phyloP scores from a whole-genome alignment of 2,797 vertebrate species.

The Rhyacichthys aspro region DNA sequence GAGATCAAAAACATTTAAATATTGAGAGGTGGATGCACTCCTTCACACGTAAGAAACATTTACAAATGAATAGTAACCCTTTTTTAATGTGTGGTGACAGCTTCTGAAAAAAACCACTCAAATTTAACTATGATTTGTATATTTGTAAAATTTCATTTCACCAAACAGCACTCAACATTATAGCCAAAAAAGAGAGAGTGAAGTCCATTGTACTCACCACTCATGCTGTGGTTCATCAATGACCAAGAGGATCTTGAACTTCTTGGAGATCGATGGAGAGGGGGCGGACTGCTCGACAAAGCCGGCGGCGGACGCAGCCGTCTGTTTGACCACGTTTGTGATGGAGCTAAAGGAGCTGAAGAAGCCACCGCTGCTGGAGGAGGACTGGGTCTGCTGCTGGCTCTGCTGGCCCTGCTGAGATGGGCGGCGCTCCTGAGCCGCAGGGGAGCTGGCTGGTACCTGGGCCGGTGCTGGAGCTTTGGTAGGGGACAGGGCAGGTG shows the following conservation, averaged over 20 bases:
- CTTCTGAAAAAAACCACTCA: background rate
- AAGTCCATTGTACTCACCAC: slow-evolving; percentile 83
- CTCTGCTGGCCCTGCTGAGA: slow-evolving; percentile 58
- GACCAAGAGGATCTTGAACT: slow-evolving; percentile 93
- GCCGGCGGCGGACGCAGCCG: slow-evolving; percentile 89
- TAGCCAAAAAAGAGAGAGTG: background rate
- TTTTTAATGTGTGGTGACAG: background rate
- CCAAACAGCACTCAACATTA: background rate
- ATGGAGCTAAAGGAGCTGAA: slow-evolving; percentile 99
- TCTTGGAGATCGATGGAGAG: slow-evolving; percentile 82
- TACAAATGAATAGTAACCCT: background rate
- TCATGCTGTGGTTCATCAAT: slow-evolving; percentile 93
- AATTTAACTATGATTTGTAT: background rate
- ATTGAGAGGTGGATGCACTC: slow-evolving; percentile 4
- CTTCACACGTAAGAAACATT: slow-evolving; percentile 5
- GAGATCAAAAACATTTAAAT: slow-evolving; percentile 25
- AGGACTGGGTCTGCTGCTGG: slow-evolving; percentile 64
- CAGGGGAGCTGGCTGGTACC: slow-evolving; percentile 74
- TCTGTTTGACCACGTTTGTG: slow-evolving; percentile 96
- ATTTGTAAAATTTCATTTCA: background rate
- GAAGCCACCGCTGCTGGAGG: slow-evolving; percentile 86
- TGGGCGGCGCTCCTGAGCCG: slow-evolving; percentile 72
- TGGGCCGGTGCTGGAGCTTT: slow-evolving; percentile 72
- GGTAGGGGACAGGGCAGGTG: slow-evolving; percentile 82
- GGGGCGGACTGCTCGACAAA: slow-evolving; percentile 87